A percentile compares a stretch with the other conserved stretches of the same genome.
Conservation (phyloP, 1,140 invertebrate species). For the Bombus haemorrhoidalis region DNA sequence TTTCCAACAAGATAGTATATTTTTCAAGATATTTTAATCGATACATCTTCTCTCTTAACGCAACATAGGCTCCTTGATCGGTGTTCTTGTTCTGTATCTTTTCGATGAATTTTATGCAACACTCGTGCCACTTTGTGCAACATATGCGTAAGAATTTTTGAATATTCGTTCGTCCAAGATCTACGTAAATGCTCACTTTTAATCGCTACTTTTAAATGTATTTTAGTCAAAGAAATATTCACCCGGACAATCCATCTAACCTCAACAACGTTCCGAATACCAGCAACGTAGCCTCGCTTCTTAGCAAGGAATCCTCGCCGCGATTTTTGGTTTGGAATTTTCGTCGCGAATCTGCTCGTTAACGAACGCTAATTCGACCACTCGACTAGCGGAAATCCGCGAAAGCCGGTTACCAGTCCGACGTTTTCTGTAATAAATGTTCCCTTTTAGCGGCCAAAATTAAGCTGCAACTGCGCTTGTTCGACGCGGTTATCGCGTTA, state of each 20-base stretch:
- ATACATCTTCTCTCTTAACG: no score
- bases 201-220: no score
- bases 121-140: no score
- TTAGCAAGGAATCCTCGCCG: neutral
- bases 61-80: no score
- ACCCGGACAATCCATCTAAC: neutral
- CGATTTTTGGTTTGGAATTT: neutral
- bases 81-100: no score
- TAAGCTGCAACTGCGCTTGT: neutral
- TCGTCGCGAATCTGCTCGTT: neutral
- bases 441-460: neutral
- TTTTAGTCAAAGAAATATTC: no score
- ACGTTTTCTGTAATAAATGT: slow-evolving; percentile 4
- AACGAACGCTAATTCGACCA: neutral
- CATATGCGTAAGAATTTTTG: no score
- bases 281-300: neutral
- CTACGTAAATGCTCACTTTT: no score
- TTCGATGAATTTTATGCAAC: no score
- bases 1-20: no score
- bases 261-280: neutral
- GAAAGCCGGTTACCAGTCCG: neutral
- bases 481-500: neutral
- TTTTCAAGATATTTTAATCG: no score
- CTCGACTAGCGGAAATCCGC: neutral
- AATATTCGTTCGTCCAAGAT: no score